Percentiles rank a stretch among this genome's conserved stretches.
Conservation (phyloP, 2,888 invertebrate species). For the Pemphredon lugubris region DNA sequence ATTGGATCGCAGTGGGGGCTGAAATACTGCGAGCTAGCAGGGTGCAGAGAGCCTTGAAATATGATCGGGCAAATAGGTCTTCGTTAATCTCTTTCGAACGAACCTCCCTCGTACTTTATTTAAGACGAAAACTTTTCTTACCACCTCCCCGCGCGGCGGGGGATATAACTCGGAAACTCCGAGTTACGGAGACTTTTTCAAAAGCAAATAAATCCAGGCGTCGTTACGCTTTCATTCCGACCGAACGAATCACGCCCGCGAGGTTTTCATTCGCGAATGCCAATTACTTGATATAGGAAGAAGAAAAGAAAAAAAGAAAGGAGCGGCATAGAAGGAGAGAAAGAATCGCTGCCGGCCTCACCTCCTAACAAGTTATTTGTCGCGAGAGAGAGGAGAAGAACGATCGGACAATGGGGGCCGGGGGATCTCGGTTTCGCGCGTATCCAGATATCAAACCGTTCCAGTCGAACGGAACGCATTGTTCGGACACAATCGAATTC, state of each 20-base stretch:
- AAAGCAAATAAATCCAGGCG: neutral
- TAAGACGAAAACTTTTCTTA: slow-evolving; percentile 30
- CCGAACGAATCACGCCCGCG: neutral
- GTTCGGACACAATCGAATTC: slow-evolving; percentile 60
- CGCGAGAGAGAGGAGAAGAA: slow-evolving; percentile 22
- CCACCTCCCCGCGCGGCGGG: slow-evolving; percentile 7
- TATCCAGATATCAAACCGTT: slow-evolving; percentile 52
- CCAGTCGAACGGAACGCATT: slow-evolving; percentile 48
- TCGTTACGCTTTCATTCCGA: too few species aligned
- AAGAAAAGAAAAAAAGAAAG: neutral
- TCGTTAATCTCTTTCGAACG: slow-evolving; percentile 22
- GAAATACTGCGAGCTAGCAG: neutral
- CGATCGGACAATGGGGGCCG: slow-evolving; percentile 46
- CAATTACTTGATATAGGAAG: neutral
- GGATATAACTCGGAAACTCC: slow-evolving; percentile 7
- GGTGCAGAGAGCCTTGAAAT: slow-evolving; percentile 4
- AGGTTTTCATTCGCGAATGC: neutral
- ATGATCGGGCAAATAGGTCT: slow-evolving; percentile 15
- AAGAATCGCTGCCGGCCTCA: neutral
- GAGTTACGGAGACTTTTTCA: slow-evolving; percentile 17
- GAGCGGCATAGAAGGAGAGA: neutral
- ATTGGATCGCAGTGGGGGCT: too few species aligned
- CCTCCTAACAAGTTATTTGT: slow-evolving; percentile 16
- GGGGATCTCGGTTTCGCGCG: slow-evolving; percentile 45
- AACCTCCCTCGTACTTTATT: slow-evolving; percentile 8